Evolutionary conservation across 2,797 vertebrate species (phyloP).

Genomic region (Hafferia zeledoni): DNA sequence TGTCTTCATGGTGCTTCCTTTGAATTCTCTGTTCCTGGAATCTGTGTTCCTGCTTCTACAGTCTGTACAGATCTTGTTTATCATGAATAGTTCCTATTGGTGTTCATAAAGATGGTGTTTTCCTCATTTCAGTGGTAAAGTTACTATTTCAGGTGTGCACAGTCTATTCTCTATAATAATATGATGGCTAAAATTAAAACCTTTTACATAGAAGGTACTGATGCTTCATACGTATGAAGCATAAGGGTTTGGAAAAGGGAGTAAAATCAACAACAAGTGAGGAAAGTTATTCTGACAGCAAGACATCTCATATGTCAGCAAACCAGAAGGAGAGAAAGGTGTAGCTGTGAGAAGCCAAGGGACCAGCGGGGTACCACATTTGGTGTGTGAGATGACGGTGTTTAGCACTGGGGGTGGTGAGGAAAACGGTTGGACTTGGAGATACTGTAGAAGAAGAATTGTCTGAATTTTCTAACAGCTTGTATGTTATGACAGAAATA

Average conservation of each 20-base stretch:
- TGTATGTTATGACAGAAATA: conserved; percentile 63
- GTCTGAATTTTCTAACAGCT: conserved; percentile 62
- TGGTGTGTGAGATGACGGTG: conserved; percentile 64
- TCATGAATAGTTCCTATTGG: not conserved
- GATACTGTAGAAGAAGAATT: conserved; percentile 26
- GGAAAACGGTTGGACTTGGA: conserved; percentile 30
- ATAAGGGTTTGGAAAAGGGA: not conserved
- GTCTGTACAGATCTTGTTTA: not conserved
- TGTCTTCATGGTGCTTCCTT: not conserved
- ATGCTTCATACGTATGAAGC: not conserved
- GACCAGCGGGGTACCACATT: conserved; percentile 64
- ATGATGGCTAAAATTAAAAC: not conserved
- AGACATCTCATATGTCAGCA: conserved; percentile 55
- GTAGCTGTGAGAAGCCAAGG: conserved; percentile 61
- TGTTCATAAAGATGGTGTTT: not conserved
- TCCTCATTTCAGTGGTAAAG: not conserved
- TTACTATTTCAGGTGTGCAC: not conserved
- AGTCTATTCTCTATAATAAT: not conserved
- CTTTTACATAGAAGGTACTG: not conserved
- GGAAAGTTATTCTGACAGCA: conserved; percentile 52
- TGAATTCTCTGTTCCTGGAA: not conserved
- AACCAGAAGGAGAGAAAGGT: conserved; percentile 57
- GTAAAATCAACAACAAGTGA: conserved; percentile 30
- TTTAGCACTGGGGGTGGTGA: conserved; percentile 46
- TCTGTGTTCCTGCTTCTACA: not conserved